These are phyloP conservation scores for human DNA, from an alignment of 2,113 vertebrate genomes.

Conservation along the genomic window GRCh38 chr2:130929501-130930000, in stretches of 20 bases:
- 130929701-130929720: background rate
- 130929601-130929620: background rate
- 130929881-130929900: background rate
- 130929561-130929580: background rate
- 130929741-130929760: background rate
- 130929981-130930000: no score
- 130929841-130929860: conserved; percentile 65
- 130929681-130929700: background rate
- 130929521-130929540: background rate
- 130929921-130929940: no score
- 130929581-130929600: background rate
- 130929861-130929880: conserved; percentile 66
- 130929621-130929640: background rate
- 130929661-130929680: background rate
- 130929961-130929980: no score
- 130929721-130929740: background rate
- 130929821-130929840: conserved; percentile 76
- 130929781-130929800: background rate
- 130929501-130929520: background rate
- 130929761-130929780: background rate
- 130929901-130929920: no score
- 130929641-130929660: background rate
- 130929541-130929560: background rate
- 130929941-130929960: no score
- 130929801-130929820: background rate